Conservation (phyloP, 2,113 vertebrate genomes). For the Nesogale talazaci region DNA sequence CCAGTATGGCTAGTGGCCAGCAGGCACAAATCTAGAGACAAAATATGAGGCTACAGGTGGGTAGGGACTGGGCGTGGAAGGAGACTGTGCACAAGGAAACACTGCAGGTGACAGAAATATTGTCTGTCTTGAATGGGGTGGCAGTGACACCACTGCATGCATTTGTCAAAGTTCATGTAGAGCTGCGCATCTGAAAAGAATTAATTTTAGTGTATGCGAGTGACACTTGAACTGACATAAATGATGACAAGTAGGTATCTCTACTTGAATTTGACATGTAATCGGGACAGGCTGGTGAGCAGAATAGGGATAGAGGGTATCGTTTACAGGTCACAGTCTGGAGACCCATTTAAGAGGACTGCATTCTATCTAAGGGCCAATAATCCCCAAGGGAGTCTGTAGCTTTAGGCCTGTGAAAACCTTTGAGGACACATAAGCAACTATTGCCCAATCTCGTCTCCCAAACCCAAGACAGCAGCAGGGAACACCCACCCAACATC, state of each 20-base stretch:
- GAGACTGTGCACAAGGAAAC: background rate
- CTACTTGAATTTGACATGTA: background rate
- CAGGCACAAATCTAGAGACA: too few relatives aligned
- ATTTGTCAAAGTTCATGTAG: background rate
- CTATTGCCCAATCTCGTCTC: background rate
- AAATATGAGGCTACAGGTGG: too few relatives aligned
- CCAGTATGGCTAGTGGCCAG: too few relatives aligned
- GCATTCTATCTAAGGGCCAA: too few relatives aligned
- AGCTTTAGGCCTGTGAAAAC: too few relatives aligned
- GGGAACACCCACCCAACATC: background rate
- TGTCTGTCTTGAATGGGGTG: background rate
- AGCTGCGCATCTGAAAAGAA: background rate
- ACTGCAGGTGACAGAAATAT: background rate
- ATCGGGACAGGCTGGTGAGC: background rate
- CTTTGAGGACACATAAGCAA: background rate
- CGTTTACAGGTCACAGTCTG: background rate
- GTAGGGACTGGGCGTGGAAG: background rate
- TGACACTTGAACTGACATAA: background rate
- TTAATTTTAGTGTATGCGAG: background rate
- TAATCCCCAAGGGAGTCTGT: fast-evolving
- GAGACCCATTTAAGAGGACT: background rate
- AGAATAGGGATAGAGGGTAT: slow-evolving; percentile 27
- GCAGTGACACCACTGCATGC: background rate
- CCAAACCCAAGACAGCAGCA: background rate
- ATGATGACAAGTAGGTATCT: background rate